Base-by-base conservation (phyloP, 2,113 vertebrate species). In the Etheostoma cragini region DNA sequence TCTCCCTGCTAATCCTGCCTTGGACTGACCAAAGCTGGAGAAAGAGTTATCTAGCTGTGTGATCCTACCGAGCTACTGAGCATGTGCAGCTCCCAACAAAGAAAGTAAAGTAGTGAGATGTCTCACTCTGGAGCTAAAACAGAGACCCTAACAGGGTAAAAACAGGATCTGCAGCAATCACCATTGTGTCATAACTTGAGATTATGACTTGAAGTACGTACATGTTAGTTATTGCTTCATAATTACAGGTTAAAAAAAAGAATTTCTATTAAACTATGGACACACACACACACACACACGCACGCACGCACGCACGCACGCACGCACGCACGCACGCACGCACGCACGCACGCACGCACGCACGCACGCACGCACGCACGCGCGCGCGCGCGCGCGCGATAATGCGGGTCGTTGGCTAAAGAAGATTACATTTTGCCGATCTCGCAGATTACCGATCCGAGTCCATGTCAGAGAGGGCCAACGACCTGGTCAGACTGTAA, bases 381-480 rank as follows among this genome's bases (percentile, higher is more conserved):
- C n/a, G n/a, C n/a, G n/a, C n/a, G n/a, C n/a, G n/a, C n/a, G n/a
- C n/a, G n/a, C n/a, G n/a, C n/a, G n/a, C n/a, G 42, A 61, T 79
- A 85, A 84, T 67, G 72, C 58, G 50, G 87, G 82, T 88, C 80
- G 68, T 50, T 75, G 79, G 84, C 76, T 88, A 93, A 94, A 92
- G 90, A 82, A 89, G 90, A 95, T 95, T 95, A 95, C 81, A 75
- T 92, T 92, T 83, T 89, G 93, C 92, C 93, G 93, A 94, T 88
- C 81, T 91, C 52, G 87, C 89, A 93, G 90, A 94, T 95, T 94
- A 93, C 76, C 19, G 24, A n/a, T 80, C 66, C 76, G 76, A 78
- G 84, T 88, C 83, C 78, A 72, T 72, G 83, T 86, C 82, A 85
- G 52, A 68, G 61, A 46, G 70, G 13, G 69, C 47, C 83, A 75